A percentile compares a stretch with the other conserved stretches of the same genome.
These are phyloP conservation scores for Eueremaeus valkanovi DNA, from an alignment of 2,888 invertebrate genomes.

Conservation along the genomic window DNA sequence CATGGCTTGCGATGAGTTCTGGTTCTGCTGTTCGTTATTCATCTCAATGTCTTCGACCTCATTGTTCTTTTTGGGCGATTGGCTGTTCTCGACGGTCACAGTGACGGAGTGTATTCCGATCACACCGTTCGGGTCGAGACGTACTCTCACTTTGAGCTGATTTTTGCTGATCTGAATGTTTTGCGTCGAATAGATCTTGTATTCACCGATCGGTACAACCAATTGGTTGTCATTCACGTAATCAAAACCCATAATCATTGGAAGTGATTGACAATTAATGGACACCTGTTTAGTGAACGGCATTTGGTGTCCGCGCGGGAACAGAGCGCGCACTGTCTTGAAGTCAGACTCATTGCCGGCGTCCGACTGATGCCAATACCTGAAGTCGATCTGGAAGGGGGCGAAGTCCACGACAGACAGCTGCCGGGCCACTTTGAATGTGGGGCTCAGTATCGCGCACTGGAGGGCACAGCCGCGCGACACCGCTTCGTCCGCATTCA, in stretches of 20 bases:
- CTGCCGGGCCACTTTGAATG: conserved; percentile 84
- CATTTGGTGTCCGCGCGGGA: conserved; percentile 37
- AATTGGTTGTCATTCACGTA: conserved; percentile 32
- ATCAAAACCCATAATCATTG: conserved; percentile 38
- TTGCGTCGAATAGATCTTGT: conserved; percentile 24
- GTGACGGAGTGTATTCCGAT: conserved; percentile 82
- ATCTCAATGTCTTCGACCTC: conserved; percentile 40
- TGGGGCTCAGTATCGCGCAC: conserved; percentile 96
- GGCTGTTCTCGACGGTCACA: conserved; percentile 53
- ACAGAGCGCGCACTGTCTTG: conserved; percentile 31
- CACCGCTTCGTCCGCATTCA: conserved; percentile 94
- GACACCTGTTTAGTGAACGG: conserved; percentile 42
- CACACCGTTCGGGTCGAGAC: conserved; percentile 89
- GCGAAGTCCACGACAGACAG: conserved; percentile 91
- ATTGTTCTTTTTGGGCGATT: conserved; percentile 34
- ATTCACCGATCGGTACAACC: conserved; percentile 35
- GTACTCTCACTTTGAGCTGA: conserved; percentile 92
- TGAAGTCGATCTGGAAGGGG: conserved; percentile 65
- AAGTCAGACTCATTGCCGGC: conserved; percentile 29
- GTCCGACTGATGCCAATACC: conserved; percentile 36
- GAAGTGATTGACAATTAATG: conserved; percentile 35
- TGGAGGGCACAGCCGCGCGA: conserved; percentile 87
- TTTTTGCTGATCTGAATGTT: conserved; percentile 53
- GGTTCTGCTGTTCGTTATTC: conserved; percentile 37
- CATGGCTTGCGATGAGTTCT: conserved; percentile 38